These are phyloP conservation scores for Bagarius yarrelli DNA, from an alignment of 2,113 vertebrate species.

Conservation along the genomic window DNA sequence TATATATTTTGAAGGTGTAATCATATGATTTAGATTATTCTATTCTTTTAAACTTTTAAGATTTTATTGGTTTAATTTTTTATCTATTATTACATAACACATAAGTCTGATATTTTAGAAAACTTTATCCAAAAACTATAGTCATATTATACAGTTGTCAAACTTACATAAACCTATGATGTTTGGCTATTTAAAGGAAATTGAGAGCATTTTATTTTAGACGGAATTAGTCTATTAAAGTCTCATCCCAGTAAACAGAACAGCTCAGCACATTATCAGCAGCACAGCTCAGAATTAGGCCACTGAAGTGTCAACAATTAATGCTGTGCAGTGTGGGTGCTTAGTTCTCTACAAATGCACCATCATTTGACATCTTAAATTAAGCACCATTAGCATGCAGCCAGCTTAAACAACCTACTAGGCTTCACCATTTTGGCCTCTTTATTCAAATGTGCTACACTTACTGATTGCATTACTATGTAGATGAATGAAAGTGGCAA, in stretches of 20 bases:
- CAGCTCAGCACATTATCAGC: slow-evolving; percentile 23
- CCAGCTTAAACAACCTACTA: slow-evolving; percentile 32
- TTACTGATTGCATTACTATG: slow-evolving; percentile 58
- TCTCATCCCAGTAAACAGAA: neutral
- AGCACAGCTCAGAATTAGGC: slow-evolving; percentile 19
- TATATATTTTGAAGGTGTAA: neutral
- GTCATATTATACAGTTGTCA: too few species aligned
- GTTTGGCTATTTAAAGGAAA: neutral
- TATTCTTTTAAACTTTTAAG: neutral
- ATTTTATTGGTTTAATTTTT: neutral
- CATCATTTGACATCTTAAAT: slow-evolving; percentile 52
- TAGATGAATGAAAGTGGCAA: slow-evolving; percentile 45
- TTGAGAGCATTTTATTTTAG: neutral
- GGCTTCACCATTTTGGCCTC: slow-evolving; percentile 39
- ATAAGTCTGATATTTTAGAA: neutral
- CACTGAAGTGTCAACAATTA: slow-evolving; percentile 21
- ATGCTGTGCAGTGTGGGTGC: neutral
- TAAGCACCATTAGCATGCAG: slow-evolving; percentile 37
- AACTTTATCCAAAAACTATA: neutral
- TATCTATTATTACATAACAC: neutral
- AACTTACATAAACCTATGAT: too few species aligned
- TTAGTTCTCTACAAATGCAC: slow-evolving; percentile 33
- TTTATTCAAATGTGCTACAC: slow-evolving; percentile 38
- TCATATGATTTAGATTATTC: neutral
- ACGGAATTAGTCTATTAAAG: neutral